Base-by-base conservation (phyloP, 2,888 invertebrate genomes). In the Phengaris alcon region DNA sequence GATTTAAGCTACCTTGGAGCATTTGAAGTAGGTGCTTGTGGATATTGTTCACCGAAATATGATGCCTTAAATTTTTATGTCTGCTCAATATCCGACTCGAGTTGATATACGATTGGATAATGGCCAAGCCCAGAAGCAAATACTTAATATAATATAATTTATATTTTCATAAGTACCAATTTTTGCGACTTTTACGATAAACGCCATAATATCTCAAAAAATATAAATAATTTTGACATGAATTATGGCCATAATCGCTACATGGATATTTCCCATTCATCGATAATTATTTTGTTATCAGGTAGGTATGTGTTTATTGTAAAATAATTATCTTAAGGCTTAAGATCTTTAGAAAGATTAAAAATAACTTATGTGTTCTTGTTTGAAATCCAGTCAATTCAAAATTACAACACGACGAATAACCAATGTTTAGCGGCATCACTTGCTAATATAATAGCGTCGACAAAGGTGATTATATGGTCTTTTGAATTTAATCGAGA, bases 51-150 rank as follows among this genome's bases (percentile, higher is more conserved):
- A 70, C 48, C 48, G 48, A 70, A 48, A 70, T 70, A 70, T 70
- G 70, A 64, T 51, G 70, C 51, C 70, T 70, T 48, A 51, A 48
- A 48, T 70, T 70, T 70, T 70, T 70, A 70, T 70, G 10, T 70
- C 70, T 70, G 64, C 44, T 44, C 64, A 64, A 64, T 64, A 64
- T 44, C 35, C 44, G 64, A 64, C 64, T 64, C 35, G 64, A 64
- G 35, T 12, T 64, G 64, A 64, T 44, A 64, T 64, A 64, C 64
- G 64, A 35, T 64, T 64, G 64, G 64, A 64, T 64, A 64, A 64
- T 64, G 12, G 64, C 64, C 64, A 44, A 64, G 6, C 35, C 64
- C 35, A 64, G 64, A 64, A 64, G 64, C 64, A 35, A 64, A 64
- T 35, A 64, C 35, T 35, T 64, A 64, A 64, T 64, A 64, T 35